Evolutionary conservation across 2,888 invertebrate genomes (phyloP), one percentile per base, ranked within the genome.

Genomic region (Tachina fera): DNA sequence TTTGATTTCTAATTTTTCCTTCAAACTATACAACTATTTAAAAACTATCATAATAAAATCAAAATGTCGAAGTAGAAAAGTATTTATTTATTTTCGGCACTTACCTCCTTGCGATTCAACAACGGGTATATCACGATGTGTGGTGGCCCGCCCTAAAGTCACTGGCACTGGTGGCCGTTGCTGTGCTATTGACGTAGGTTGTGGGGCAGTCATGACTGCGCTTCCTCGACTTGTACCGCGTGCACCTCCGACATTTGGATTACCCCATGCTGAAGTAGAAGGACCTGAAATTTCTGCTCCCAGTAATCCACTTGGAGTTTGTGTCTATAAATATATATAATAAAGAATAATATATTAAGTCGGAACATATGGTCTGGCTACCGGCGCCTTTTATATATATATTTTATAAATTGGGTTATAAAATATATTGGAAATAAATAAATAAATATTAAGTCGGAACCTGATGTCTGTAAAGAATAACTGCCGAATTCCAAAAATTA

Each of bases 141-240:
- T 61, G 2, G 90, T 89, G 3, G 90, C 90, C 14, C 90, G 87
- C 0, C 90, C 90, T 74, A 83, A 60, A 16, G 80, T 87, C 16
- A 78, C 84, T 0, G 89, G 88, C 3, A 88, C 88, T 74, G 88
- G 88, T 9, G 88, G 84, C 9, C 89, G 87, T 72, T 89, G 89
- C 22, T 87, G 88, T 9, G 86, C 83, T 3, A 86, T 77, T 8
- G 87, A 84, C 39, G 88, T 88, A 10, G 87, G 83, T 39, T 65
- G 79, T 19, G 86, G 58, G 3, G 86, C 56, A 41, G 58, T 31
- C 56, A 83, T 71, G 19, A 84, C 76, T 67, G 88, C 85, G 13
- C 84, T 87, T 14, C 86, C 88, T 43, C 87, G 67, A 61, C 84
- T 86, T 70, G 51, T 61, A 9, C 84, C 87, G 8, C 82, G 76